These are phyloP conservation scores for Pseudopleuronectes americanus DNA, from an alignment of 2,797 vertebrate species.

Conservation along the genomic window DNA sequence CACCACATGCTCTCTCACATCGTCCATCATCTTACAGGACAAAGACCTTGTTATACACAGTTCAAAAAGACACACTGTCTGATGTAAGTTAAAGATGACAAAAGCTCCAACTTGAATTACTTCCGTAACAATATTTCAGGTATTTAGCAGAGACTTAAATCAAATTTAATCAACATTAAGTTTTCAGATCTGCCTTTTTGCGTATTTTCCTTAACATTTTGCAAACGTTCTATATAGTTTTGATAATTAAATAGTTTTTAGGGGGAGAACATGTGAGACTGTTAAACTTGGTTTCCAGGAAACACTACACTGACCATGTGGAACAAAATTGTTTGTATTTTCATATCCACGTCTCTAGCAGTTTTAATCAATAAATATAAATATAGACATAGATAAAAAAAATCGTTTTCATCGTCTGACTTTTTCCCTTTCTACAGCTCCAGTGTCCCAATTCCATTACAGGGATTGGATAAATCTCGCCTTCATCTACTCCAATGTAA, in stretches of 20 bases:
- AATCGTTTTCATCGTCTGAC: not conserved
- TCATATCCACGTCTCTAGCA: not conserved
- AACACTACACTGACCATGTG: not conserved
- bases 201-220: not conserved
- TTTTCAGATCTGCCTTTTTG: not conserved
- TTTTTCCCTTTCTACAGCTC: conserved; percentile 4
- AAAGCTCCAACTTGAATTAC: too few species aligned
- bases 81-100: too few species aligned
- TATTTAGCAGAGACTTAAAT: not conserved
- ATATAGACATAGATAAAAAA: not conserved
- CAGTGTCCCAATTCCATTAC: conserved; percentile 48
- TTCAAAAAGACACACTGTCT: not conserved
- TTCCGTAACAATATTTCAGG: not conserved
- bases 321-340: not conserved
- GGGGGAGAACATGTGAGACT: not conserved
- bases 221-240: not conserved
- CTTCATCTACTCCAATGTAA: conserved; percentile 32
- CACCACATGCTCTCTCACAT: not conserved
- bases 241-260: not conserved
- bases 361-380: not conserved
- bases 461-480: conserved; percentile 33
- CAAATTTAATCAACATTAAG: too few species aligned
- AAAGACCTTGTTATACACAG: not conserved
- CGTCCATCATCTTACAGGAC: not conserved
- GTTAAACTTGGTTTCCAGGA: not conserved